Conservation (phyloP, 2,888 invertebrate species). For the Phoenoteleia sp. region DNA sequence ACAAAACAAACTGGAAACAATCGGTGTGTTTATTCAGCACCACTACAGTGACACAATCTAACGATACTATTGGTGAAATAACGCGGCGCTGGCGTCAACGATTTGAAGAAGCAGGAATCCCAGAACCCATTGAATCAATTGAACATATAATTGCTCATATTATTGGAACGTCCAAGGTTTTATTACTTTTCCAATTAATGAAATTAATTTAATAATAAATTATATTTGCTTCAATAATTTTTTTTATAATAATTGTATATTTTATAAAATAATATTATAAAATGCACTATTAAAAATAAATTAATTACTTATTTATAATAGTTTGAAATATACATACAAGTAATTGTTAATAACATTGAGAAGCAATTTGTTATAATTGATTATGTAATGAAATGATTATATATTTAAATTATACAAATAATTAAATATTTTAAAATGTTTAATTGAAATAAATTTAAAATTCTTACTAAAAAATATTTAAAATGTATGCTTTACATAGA, state of each 20-base stretch:
- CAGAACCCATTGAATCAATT: slow-evolving; percentile 88
- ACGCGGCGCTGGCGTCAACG: slow-evolving; percentile 86
- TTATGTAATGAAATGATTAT: no score
- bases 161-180: slow-evolving; percentile 87
- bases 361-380: no score
- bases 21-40: slow-evolving; percentile 29
- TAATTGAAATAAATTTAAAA: no score
- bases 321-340: no score
- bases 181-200: not conserved
- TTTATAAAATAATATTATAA: no score
- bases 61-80: slow-evolving; percentile 77
- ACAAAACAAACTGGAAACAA: slow-evolving; percentile 7
- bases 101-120: slow-evolving; percentile 87
- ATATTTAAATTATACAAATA: no score
- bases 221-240: not conserved
- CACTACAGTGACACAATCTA: slow-evolving; percentile 5
- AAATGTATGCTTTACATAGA: no score
- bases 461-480: no score
- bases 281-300: no score
- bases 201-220: slow-evolving; percentile 5
- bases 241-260: slow-evolving; percentile 1
- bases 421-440: no score
- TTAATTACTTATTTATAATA: no score
- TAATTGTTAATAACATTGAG: no score
- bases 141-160: slow-evolving; percentile 88